Evolutionary conservation across 2,888 invertebrate genomes (phyloP).

Genomic region (Rhopalosiphum nymphaeae): DNA sequence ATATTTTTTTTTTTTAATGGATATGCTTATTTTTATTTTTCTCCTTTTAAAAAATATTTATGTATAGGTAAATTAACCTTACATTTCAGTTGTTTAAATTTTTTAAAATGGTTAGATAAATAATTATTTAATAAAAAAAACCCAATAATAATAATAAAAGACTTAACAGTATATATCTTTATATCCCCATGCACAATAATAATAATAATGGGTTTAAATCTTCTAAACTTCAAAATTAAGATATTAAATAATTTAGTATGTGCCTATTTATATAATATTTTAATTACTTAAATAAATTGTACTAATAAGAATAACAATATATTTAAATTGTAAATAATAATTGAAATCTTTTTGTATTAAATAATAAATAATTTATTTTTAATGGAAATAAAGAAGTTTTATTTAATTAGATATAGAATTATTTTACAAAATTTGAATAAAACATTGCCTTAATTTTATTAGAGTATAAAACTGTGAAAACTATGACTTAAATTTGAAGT

Average conservation of each 20-base stretch:
- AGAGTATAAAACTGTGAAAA: neutral
- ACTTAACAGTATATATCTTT: neutral
- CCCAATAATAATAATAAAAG: neutral
- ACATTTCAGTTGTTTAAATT: neutral
- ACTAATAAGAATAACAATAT: neutral
- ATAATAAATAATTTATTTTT: neutral
- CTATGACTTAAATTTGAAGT: neutral
- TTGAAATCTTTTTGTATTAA: neutral
- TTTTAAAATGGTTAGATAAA: neutral
- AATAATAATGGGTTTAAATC: neutral
- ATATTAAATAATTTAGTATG: neutral
- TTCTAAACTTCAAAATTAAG: neutral
- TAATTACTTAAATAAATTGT: neutral
- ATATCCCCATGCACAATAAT: neutral
- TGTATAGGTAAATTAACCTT: neutral
- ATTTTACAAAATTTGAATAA: neutral
- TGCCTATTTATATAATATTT: neutral
- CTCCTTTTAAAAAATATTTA: neutral
- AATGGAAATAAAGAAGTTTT: neutral
- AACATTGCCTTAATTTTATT: neutral
- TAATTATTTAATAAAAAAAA: neutral
- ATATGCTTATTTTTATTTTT: no score
- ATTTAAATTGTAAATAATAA: neutral
- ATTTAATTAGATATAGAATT: neutral
- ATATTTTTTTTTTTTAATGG: neutral